phyloP scores from a whole-genome alignment of 2,888 invertebrate species.

The Keiferia lycopersicella region DNA sequence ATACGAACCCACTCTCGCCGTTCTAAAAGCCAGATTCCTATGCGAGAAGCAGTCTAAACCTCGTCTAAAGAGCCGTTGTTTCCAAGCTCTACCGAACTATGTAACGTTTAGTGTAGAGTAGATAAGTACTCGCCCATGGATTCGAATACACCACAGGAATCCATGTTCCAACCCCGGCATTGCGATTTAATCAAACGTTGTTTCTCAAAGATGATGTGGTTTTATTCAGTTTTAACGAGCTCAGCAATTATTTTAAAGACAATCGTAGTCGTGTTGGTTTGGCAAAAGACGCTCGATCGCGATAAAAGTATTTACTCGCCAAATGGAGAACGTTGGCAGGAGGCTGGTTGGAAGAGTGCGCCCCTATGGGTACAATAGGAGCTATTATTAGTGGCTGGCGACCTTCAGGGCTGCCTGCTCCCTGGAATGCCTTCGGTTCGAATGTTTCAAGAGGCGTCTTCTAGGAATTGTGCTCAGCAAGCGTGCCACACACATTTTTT shows the following conservation, averaged over 20 bases:
- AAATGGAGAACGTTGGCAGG: constrained; percentile 31
- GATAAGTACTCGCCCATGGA: constrained; percentile 62
- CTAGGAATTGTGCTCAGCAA: constrained; percentile 63
- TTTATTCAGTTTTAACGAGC: constrained; percentile 33
- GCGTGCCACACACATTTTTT: constrained; percentile 66
- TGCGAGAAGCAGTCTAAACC: constrained; percentile 45
- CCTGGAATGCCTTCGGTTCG: constrained; percentile 58
- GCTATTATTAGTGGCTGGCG: constrained; percentile 58
- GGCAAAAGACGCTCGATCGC: constrained; percentile 42
- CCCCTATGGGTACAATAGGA: constrained; percentile 50
- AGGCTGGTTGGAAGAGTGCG: constrained; percentile 37
- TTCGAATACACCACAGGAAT: constrained; percentile 38
- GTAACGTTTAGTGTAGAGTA: constrained; percentile 59
- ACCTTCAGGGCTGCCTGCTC: constrained; percentile 63
- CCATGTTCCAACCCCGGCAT: constrained; percentile 7
- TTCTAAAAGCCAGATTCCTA: constrained; percentile 45
- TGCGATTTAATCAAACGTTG: constrained; percentile 3
- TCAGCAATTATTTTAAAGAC: constrained; percentile 28
- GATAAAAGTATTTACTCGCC: constrained; percentile 40
- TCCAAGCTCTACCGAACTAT: constrained; percentile 55
- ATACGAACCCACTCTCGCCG: constrained; percentile 46
- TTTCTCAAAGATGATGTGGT: constrained; percentile 8
- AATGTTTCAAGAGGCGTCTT: constrained; percentile 63
- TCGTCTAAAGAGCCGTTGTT: constrained; percentile 63
- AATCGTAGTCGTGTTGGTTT: constrained; percentile 41